Conservation (phyloP, 2,888 invertebrate genomes). For the Catocala fraxini region DNA sequence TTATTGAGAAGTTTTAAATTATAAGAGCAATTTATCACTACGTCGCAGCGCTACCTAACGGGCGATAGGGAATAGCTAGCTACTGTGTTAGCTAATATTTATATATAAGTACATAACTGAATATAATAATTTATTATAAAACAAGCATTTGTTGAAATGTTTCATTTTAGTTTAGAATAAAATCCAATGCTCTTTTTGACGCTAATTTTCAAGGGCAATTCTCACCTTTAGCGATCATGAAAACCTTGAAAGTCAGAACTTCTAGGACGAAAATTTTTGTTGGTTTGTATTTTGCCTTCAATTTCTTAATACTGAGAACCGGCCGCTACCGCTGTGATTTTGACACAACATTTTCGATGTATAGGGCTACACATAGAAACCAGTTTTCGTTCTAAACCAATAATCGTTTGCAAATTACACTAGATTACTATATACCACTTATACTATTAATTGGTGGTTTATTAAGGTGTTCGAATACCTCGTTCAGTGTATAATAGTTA, state of each 20-base stretch:
- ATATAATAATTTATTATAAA: too few relatives aligned
- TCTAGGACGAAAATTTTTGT: too few relatives aligned
- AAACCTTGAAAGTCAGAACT: too few relatives aligned
- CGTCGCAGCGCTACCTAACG: conserved; percentile 20
- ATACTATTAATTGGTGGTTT: conserved; percentile 22
- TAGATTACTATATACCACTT: conserved; percentile 16
- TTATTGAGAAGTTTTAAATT: conserved; percentile 55
- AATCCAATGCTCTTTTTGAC: background rate
- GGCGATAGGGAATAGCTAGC: conserved; percentile 22
- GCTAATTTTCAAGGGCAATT: too few relatives aligned
- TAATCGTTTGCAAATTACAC: conserved; percentile 26
- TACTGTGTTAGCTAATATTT: conserved; percentile 9
- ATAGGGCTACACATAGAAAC: background rate
- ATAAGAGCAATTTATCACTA: conserved; percentile 50
- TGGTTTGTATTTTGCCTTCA: background rate
- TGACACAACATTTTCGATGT: conserved; percentile 10
- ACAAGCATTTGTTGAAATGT: background rate
- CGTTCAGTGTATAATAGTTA: conserved; percentile 20
- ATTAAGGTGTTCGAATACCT: conserved; percentile 14
- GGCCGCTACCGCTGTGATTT: conserved; percentile 9
- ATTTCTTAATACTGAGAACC: conserved; percentile 11
- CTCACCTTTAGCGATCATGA: too few relatives aligned
- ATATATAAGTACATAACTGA: too few relatives aligned
- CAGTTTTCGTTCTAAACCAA: conserved; percentile 9
- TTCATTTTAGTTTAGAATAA: background rate